Evolutionary conservation across 1,140 invertebrate species (phyloP).

Genomic region (Drosophila tani): DNA sequence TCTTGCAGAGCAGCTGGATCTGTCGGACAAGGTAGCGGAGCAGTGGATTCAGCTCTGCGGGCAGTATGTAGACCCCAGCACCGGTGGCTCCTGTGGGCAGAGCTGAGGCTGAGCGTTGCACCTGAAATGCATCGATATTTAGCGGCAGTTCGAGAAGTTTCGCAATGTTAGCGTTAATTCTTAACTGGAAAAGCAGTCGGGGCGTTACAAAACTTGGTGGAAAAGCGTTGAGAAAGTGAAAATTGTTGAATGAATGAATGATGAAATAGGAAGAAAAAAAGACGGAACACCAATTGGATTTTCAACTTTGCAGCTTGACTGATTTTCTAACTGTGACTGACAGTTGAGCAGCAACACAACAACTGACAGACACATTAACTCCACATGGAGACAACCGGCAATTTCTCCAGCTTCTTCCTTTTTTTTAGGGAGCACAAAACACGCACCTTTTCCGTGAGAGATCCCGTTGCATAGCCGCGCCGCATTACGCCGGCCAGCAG

Average conservation of each 20-base stretch:
- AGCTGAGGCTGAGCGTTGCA: constrained; percentile 36
- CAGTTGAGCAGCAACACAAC: neutral
- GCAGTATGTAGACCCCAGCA: constrained; percentile 21
- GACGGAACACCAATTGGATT: no score
- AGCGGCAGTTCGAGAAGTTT: neutral
- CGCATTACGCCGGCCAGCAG: constrained; percentile 64
- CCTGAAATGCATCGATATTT: constrained; percentile 3
- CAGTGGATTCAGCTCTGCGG: constrained; percentile 58
- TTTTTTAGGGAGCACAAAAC: neutral
- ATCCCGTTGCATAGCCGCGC: constrained; percentile 60
- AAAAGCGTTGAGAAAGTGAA: neutral
- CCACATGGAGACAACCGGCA: neutral
- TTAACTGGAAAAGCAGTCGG: neutral
- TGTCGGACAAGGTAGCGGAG: constrained; percentile 69
- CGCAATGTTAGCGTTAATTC: neutral
- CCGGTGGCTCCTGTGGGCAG: constrained; percentile 25
- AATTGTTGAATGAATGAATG: neutral
- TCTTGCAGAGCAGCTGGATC: constrained; percentile 76
- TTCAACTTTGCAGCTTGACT: no score
- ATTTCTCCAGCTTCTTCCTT: neutral
- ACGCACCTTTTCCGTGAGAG: constrained; percentile 42
- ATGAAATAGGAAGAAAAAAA: neutral
- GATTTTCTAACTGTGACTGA: neutral
- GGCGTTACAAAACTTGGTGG: neutral
- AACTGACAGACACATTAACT: neutral